Conservation (phyloP, 2,888 invertebrate genomes). For the Abrostola triplasia region DNA sequence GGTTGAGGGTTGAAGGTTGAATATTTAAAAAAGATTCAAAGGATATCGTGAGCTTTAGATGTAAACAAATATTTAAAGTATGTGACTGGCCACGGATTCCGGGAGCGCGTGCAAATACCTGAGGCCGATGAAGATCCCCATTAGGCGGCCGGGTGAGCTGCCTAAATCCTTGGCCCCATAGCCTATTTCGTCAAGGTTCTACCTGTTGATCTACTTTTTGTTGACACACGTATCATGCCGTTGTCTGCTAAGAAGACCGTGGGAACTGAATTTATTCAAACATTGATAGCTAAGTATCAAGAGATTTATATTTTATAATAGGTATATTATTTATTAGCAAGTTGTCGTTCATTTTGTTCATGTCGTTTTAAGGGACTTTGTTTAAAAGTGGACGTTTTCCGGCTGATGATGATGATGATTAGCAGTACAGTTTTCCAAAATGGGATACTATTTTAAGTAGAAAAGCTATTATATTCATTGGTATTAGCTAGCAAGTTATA, state of each 20-base stretch:
- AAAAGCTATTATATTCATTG: background rate
- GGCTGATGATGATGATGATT: too few species aligned
- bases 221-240: slow-evolving; percentile 60
- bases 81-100: background rate
- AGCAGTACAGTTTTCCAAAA: background rate
- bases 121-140: slow-evolving; percentile 25
- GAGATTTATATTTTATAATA: slow-evolving; percentile 2
- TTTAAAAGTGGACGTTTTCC: too few species aligned
- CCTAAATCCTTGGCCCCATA: slow-evolving; percentile 70
- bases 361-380: too few species aligned
- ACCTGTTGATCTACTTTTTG: slow-evolving; percentile 71
- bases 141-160: slow-evolving; percentile 43
- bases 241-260: slow-evolving; percentile 47
- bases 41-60: too few species aligned
- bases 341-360: too few species aligned
- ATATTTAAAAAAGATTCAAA: too few species aligned
- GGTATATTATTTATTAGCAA: slow-evolving; percentile 13
- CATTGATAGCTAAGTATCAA: background rate
- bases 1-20: too few species aligned
- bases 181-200: slow-evolving; percentile 66
- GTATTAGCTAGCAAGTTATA: background rate
- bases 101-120: slow-evolving; percentile 6
- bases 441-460: background rate
- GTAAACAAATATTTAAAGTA: too few species aligned
- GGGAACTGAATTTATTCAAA: slow-evolving; percentile 44